Base-by-base conservation (phyloP, 2,113 vertebrate genomes). In the Eptesicus fuscus region DNA sequence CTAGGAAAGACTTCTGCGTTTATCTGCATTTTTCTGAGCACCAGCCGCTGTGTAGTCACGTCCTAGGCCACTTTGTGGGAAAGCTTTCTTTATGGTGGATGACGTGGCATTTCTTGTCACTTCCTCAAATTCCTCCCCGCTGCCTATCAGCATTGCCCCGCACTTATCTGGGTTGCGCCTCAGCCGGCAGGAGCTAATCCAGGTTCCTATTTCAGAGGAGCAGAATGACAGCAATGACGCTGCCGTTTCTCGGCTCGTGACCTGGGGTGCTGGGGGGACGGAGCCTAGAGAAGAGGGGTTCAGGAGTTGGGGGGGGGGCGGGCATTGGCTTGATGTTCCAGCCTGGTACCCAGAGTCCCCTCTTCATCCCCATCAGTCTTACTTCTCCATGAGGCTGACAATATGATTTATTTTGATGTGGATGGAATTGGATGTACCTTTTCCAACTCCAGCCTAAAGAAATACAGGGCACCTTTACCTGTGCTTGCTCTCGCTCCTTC, bases 71-170 rank as follows among this genome's bases (percentile, higher is more conserved):
- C 92, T 95, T 95, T 97, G 97, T 97, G 97, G 97, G 97, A 96
- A 96, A 95, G 78, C 94, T 89, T 96, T 90, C 95, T 97, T 96
- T 76, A 88, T 90, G 96, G 95, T 59, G 71, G 90, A 59, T 98
- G 97, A 97, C 49, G 88, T 96, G 96, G 97, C 96, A 84, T 95
- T 98, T 98, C 96, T 98, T 98, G 97, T 98, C 97, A 96, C 97
- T 98, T 98, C 97, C 97, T 97, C 96, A 97, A 97, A 97, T 98
- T 98, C 96, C 95, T 98, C 95, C 96, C 94, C 73, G 13, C 91
- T 96, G 96, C 93, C 93, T 97, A 97, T 98, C 97, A 93, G 88
- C 65, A 65, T 85, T 79, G 91, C 78, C 49, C 70, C 74, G 96
- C 32, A 94, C 97, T 98, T 98, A 98, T 98, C 97, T 96, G 86